Evolutionary conservation across 2,888 invertebrate species (phyloP).

Genomic region (Cerceris rybyensis): DNA sequence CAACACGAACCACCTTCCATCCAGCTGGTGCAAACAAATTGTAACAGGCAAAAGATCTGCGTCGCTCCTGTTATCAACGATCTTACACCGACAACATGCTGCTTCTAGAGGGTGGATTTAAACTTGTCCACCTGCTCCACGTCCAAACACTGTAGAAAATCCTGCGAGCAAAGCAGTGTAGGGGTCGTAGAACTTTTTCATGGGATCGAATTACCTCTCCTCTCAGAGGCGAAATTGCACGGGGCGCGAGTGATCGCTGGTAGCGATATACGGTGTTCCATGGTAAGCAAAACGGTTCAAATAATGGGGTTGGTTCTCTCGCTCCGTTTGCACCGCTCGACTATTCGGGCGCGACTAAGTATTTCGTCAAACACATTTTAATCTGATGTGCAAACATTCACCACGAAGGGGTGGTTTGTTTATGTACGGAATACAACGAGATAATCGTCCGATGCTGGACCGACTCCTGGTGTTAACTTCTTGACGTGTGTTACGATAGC

Average conservation of each 20-base stretch:
- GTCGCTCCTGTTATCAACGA: not conserved
- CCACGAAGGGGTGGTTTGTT: conserved; percentile 35
- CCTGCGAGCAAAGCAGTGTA: not conserved
- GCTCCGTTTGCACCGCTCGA: conserved; percentile 57
- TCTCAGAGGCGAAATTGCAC: not conserved
- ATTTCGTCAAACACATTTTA: conserved; percentile 77
- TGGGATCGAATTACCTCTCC: conserved; percentile 6
- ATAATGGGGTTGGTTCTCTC: conserved; percentile 59
- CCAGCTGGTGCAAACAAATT: too few relatives aligned
- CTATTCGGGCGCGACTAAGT: conserved; percentile 73
- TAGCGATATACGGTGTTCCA: conserved; percentile 8
- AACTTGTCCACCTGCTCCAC: conserved; percentile 15
- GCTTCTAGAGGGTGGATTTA: not conserved
- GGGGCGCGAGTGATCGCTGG: conserved; percentile 15
- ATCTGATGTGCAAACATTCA: conserved; percentile 70
- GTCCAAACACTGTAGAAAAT: not conserved
- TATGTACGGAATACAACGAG: conserved; percentile 43
- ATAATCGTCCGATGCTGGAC: conserved; percentile 35
- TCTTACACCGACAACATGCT: not conserved
- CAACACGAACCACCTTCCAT: too few relatives aligned
- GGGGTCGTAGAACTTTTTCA: conserved; percentile 3
- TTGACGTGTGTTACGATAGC: not conserved
- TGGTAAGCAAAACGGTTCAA: conserved; percentile 61
- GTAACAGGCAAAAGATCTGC: too few relatives aligned
- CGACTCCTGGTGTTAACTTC: conserved; percentile 32